Evolutionary conservation across 2,888 invertebrate genomes (phyloP).

Genomic region (Scrobipalpa costella): DNA sequence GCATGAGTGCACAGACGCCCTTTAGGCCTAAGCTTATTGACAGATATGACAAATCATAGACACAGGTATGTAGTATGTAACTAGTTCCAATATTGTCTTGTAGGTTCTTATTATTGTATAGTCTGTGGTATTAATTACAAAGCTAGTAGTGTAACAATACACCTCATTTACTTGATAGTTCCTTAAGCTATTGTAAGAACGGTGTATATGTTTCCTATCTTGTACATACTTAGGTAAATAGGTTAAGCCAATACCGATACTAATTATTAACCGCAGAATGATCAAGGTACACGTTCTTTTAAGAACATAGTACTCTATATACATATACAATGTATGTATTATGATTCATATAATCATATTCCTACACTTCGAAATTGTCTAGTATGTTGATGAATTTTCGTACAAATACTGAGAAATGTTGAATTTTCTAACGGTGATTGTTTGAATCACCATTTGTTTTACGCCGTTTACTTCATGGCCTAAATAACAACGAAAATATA

Average conservation of each 20-base stretch:
- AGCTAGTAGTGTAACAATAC: slow-evolving; percentile 10
- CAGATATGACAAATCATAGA: not conserved
- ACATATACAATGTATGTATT: not conserved
- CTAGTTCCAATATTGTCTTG: not conserved
- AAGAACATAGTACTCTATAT: not conserved
- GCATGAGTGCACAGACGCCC: too few relatives aligned
- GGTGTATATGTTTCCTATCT: not conserved
- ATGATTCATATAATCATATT: too few relatives aligned
- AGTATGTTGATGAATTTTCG: too few relatives aligned
- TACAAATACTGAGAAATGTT: too few relatives aligned
- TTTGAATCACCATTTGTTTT: too few relatives aligned
- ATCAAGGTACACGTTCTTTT: slow-evolving; percentile 2
- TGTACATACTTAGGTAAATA: slow-evolving; percentile 3
- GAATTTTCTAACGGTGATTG: too few relatives aligned
- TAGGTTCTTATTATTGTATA: not conserved
- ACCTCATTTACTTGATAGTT: not conserved
- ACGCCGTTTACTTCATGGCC: too few relatives aligned
- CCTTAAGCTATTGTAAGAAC: not conserved
- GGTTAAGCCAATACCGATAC: slow-evolving; percentile 23
- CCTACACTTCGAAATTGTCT: too few relatives aligned
- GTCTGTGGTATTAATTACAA: slow-evolving; percentile 1
- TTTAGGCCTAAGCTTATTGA: not conserved
- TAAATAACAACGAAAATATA: too few relatives aligned
- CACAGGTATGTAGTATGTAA: not conserved
- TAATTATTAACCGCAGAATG: slow-evolving; percentile 9